Percentiles rank a stretch among this genome's conserved stretches.
Evolutionary conservation across 2,888 invertebrate genomes (phyloP).

Genomic region (Xestoiulus laeticollis): DNA sequence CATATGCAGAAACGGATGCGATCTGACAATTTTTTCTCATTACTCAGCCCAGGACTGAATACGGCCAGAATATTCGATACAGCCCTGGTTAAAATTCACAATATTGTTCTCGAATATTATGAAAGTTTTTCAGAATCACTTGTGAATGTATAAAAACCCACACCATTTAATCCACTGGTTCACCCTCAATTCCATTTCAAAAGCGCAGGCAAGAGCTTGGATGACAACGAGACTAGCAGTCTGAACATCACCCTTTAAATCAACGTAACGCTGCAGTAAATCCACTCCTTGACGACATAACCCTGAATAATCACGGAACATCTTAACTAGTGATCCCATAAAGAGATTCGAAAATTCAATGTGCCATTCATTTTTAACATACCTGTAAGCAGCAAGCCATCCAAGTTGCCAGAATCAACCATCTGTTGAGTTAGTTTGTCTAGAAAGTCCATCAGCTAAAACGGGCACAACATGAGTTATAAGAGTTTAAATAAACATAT

Average conservation of each 20-base stretch:
- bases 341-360: constrained; percentile 65
- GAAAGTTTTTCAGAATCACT: too few relatives aligned
- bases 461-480: too few relatives aligned
- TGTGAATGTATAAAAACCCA: too few relatives aligned
- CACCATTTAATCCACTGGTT: constrained; percentile 67
- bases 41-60: too few relatives aligned
- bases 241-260: constrained; percentile 88
- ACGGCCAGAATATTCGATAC: too few relatives aligned
- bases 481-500: too few relatives aligned
- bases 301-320: constrained; percentile 65
- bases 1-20: too few relatives aligned
- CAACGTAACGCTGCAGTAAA: constrained; percentile 86
- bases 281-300: constrained; percentile 78
- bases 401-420: constrained; percentile 79
- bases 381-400: constrained; percentile 82
- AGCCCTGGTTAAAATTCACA: too few relatives aligned
- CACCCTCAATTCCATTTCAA: constrained; percentile 69
- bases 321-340: neutral
- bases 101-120: too few relatives aligned
- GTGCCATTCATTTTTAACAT: constrained; percentile 36
- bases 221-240: constrained; percentile 84
- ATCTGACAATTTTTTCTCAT: too few relatives aligned
- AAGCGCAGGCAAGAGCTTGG: constrained; percentile 77
- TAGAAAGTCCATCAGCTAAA: constrained; percentile 79
- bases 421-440: constrained; percentile 75